Base-by-base conservation (phyloP, 2,888 invertebrate genomes). In the Drosophila greeni region DNA sequence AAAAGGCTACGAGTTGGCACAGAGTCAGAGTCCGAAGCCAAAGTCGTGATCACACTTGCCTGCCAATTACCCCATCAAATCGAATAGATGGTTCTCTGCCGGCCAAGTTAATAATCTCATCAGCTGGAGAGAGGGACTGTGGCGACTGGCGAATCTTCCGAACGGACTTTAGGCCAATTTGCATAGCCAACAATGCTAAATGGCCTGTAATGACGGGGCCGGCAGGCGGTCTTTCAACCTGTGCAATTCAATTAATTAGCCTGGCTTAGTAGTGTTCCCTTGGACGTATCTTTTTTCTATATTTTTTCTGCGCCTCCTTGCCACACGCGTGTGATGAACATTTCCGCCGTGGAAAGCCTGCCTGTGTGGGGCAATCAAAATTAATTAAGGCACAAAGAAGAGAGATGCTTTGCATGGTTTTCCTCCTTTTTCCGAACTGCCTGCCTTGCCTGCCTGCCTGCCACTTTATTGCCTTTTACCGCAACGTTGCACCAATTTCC, bases 171-270 rank as follows among this genome's bases (percentile, higher is more conserved):
- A 62, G 64, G 24, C 72, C 66, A 62, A 69, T 81, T 78, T 70
- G 65, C 66, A 71, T 81, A 37, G 53, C 42, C 53, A 71, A 55
- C 54, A 61, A 64, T 69, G 43, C 61, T 58, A 59, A 71, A 59
- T 70, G 66, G 66, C 55, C 47, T 54, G 66, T 74, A 82, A 80
- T 77, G 70, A 65, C 60, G 53, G 58, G 56, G 62, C 68, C 62
- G 64, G 57, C 29, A 45, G 66, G 71, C 70, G 80, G 74, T 70
- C 62, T 68, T 58, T 76, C 67, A 67, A 33, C 36, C 42, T 20
- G 26, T 68, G 78, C 73, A 81, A 79, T 83, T 79, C 76, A 79
- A 79, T 79, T 79, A 83, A 79, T 83, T 81, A 79, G 76, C 64
- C 49, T n/a, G 66, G 64, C 65, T 64, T 51, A 65, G 65, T 70